Conservation (phyloP, 2,888 invertebrate genomes). For the Trissolcus brochymenae region DNA sequence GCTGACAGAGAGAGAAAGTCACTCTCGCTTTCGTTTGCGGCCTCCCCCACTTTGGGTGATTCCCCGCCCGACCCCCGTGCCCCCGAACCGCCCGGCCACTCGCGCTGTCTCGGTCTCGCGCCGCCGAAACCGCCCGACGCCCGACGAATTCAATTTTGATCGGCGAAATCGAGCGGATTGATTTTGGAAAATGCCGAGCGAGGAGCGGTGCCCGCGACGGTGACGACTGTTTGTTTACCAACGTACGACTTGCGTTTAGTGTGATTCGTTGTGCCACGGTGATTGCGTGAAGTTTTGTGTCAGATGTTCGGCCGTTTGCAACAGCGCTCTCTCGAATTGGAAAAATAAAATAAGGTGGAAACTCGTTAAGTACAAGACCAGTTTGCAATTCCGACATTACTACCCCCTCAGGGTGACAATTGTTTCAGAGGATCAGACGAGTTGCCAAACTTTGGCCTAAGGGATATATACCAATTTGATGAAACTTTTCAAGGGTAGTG, state of each 20-base stretch:
- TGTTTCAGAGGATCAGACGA: conserved; percentile 1
- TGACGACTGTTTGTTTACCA: conserved; percentile 35
- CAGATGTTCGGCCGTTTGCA: not conserved
- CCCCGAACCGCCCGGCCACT: conserved; percentile 45
- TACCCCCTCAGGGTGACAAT: conserved; percentile 7
- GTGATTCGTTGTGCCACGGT: conserved; percentile 22
- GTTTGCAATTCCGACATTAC: not conserved
- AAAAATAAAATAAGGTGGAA: conserved; percentile 16
- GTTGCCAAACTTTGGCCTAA: too few relatives aligned
- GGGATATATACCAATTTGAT: too few relatives aligned
- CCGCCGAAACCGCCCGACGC: conserved; percentile 48
- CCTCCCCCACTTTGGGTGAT: conserved; percentile 58
- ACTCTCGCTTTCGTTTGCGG: conserved; percentile 70
- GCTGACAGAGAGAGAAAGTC: conserved; percentile 61
- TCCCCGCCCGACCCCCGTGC: conserved; percentile 47
- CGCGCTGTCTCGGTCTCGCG: conserved; percentile 49
- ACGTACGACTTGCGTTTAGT: conserved; percentile 8
- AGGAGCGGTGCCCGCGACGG: conserved; percentile 24
- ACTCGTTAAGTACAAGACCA: conserved; percentile 12
- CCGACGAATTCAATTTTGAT: conserved; percentile 51
- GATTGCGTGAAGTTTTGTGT: conserved; percentile 20
- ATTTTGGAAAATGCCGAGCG: conserved; percentile 34
- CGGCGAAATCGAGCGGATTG: conserved; percentile 47
- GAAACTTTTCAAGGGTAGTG: too few relatives aligned
- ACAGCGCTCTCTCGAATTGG: conserved; percentile 1